These are phyloP conservation scores for Falco peregrinus DNA, from an alignment of 2,797 vertebrate genomes.

Conservation along the genomic window DNA sequence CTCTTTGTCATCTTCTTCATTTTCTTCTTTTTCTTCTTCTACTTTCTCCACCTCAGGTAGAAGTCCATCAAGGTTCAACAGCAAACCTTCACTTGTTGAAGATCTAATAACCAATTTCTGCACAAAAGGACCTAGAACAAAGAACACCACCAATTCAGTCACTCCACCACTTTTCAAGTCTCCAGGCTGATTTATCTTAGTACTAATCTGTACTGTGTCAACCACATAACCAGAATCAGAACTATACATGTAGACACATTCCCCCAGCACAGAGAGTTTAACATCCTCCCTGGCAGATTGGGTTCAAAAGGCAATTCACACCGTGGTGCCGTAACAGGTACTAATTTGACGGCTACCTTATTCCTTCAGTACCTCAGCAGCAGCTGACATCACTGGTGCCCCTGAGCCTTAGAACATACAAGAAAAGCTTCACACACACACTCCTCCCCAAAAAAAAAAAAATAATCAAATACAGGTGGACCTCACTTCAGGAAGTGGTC, in stretches of 20 bases:
- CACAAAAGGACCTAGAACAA: constrained; percentile 83
- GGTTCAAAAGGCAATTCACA: background rate
- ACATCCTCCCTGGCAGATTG: background rate
- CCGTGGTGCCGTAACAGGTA: background rate
- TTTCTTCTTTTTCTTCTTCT: background rate
- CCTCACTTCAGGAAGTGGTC: background rate
- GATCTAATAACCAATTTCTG: constrained; percentile 79
- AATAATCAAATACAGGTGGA: background rate
- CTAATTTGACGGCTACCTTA: background rate
- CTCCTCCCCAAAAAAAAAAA: background rate
- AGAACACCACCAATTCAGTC: background rate
- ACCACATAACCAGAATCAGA: background rate
- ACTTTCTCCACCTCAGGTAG: constrained; percentile 64
- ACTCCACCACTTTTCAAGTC: accelerated
- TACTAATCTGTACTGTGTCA: background rate
- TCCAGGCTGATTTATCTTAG: background rate
- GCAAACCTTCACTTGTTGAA: constrained; percentile 87
- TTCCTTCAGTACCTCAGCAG: background rate
- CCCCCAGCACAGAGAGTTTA: background rate
- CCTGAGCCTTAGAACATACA: background rate
- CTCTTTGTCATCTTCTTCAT: background rate
- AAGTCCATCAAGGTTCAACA: constrained; percentile 77
- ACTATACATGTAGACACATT: too few species aligned
- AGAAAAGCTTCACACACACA: background rate
- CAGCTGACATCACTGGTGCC: background rate